Evolutionary conservation across 2,888 invertebrate genomes (phyloP).

Genomic region (Acleris holmiana): DNA sequence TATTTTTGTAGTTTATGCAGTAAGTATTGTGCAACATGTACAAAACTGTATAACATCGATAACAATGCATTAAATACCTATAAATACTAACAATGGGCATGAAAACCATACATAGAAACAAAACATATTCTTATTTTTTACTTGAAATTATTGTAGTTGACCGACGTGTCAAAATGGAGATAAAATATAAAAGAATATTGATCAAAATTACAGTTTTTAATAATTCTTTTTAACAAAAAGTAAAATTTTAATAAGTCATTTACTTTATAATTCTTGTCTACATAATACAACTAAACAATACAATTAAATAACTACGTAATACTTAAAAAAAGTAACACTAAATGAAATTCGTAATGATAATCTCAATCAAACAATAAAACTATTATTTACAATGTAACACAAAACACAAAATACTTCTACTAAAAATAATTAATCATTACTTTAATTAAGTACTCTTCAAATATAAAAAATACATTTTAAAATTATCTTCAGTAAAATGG

Average conservation of each 20-base stretch:
- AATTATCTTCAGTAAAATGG: conserved; percentile 60
- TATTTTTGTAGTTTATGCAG: too few relatives aligned
- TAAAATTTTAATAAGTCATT: conserved; percentile 39
- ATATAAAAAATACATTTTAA: conserved; percentile 48
- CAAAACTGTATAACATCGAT: background rate
- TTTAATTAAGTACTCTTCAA: conserved; percentile 47
- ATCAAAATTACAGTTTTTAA: conserved; percentile 44
- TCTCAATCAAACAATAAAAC: conserved; percentile 39
- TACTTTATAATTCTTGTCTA: conserved; percentile 9
- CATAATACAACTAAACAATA: conserved; percentile 31
- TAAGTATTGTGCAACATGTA: too few relatives aligned
- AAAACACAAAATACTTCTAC: conserved; percentile 37
- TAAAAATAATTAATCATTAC: conserved; percentile 40
- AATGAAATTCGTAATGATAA: conserved; percentile 44
- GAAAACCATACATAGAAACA: too few relatives aligned
- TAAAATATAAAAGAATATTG: conserved; percentile 44
- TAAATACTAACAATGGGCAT: background rate
- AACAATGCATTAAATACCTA: background rate
- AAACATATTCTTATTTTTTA: too few relatives aligned
- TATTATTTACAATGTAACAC: conserved; percentile 33
- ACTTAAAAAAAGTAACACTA: conserved; percentile 36
- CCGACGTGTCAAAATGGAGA: conserved; percentile 25
- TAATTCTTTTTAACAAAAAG: conserved; percentile 37
- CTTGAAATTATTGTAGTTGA: background rate
- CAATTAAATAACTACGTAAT: conserved; percentile 35